A percentile compares a stretch with the other conserved stretches of the same genome.
phyloP scores from a whole-genome alignment of 2,888 invertebrate genomes.

The Pseudanteris insignis region DNA sequence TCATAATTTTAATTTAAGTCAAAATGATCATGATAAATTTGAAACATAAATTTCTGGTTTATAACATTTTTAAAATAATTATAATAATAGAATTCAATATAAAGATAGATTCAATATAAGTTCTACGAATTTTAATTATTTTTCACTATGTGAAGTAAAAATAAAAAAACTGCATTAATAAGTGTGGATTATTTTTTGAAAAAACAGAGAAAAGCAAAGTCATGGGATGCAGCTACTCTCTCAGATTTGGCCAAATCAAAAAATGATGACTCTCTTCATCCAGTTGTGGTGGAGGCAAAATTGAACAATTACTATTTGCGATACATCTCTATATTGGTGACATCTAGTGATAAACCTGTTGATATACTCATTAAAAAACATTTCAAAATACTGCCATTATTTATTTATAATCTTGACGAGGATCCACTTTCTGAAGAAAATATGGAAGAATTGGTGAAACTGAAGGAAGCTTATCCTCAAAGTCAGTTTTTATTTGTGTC shows the following conservation, averaged over 20 bases:
- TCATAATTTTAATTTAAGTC: no score
- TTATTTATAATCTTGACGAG: constrained; percentile 77
- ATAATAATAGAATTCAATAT: no score
- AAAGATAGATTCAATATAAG: no score
- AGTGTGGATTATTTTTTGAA: no score
- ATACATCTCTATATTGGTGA: constrained; percentile 76
- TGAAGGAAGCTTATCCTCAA: constrained; percentile 70
- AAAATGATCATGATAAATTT: no score
- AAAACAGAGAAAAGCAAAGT: no score
- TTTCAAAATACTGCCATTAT: constrained; percentile 74
- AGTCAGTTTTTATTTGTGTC: constrained; percentile 43
- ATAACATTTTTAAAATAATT: no score
- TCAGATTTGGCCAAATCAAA: constrained; percentile 72
- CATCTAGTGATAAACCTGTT: constrained; percentile 72
- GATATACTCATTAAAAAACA: constrained; percentile 69
- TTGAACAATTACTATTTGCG: constrained; percentile 76
- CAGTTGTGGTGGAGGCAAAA: constrained; percentile 79
- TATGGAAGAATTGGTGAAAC: constrained; percentile 70
- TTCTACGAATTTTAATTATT: no score
- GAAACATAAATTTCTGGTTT: no score
- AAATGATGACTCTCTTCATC: constrained; percentile 71
- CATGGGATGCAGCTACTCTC: constrained; percentile 73
- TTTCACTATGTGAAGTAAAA: no score
- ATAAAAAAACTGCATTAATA: no score
- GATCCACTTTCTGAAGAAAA: constrained; percentile 71